phyloP scores from a whole-genome alignment of 2,888 invertebrate species.

The Drosophila barbarae region DNA sequence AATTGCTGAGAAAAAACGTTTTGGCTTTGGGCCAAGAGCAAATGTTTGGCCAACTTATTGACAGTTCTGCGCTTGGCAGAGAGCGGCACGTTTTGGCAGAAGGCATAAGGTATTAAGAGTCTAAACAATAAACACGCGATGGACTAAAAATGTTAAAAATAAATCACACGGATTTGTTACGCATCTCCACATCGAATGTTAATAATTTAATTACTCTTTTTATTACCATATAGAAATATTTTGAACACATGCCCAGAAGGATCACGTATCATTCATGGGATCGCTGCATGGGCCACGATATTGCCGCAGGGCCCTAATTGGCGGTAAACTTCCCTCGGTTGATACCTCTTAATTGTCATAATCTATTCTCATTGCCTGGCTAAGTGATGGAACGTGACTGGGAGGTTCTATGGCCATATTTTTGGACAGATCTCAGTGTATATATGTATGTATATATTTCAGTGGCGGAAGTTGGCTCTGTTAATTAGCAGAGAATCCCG shows the following conservation, averaged over 20 bases:
- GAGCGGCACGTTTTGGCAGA: constrained; percentile 49
- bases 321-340: constrained; percentile 5
- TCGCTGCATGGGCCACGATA: constrained; percentile 31
- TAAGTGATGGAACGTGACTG: constrained; percentile 34
- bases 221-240: not conserved
- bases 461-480: constrained; percentile 21
- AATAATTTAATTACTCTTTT: constrained; percentile 32
- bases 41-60: constrained; percentile 49
- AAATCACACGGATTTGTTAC: constrained; percentile 17
- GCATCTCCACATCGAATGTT: constrained; percentile 9
- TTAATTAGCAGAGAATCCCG: constrained; percentile 21
- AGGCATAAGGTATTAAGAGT: constrained; percentile 8
- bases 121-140: constrained; percentile 22
- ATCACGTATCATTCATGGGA: constrained; percentile 29
- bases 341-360: not conserved
- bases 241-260: constrained; percentile 23
- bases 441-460: not conserved
- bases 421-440: constrained; percentile 10
- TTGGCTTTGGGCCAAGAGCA: constrained; percentile 47
- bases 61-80: constrained; percentile 13
- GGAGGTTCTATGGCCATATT: constrained; percentile 2
- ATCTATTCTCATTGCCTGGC: constrained; percentile 21
- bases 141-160: constrained; percentile 29
- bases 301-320: constrained; percentile 29
- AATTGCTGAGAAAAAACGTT: constrained; percentile 32